phyloP scores from a whole-genome alignment of 1,140 invertebrate species.

The Drosophila dunni region DNA sequence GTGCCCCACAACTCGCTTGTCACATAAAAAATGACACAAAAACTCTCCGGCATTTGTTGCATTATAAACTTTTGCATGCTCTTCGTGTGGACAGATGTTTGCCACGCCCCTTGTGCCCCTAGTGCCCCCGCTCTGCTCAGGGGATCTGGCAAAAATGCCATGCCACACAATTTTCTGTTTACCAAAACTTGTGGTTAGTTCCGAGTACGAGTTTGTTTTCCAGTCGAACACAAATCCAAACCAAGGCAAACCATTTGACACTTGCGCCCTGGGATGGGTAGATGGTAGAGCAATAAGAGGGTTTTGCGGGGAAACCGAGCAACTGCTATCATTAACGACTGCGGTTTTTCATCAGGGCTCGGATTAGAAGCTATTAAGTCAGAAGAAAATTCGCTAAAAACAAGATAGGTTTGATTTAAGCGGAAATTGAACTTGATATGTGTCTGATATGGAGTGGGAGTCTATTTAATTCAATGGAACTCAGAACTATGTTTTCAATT shows the following conservation, averaged over 20 bases:
- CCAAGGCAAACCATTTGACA: conserved; percentile 44
- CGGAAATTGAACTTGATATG: conserved; percentile 21
- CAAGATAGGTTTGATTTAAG: neutral
- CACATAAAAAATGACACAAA: conserved; percentile 80
- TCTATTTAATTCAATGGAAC: conserved; percentile 7
- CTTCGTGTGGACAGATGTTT: conserved; percentile 51
- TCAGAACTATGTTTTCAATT: neutral
- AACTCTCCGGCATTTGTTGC: conserved; percentile 58
- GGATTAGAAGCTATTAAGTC: conserved; percentile 26
- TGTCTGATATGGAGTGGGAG: neutral
- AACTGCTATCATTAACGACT: conserved; percentile 30
- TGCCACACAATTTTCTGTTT: conserved; percentile 52
- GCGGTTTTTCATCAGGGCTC: conserved; percentile 8
- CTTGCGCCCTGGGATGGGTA: conserved; percentile 40
- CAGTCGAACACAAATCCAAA: conserved; percentile 23
- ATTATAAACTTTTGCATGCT: conserved; percentile 65
- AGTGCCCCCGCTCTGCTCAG: neutral
- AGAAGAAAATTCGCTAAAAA: neutral
- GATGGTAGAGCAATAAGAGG: conserved; percentile 7
- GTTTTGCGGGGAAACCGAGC: conserved; percentile 12
- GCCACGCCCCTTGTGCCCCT: neutral
- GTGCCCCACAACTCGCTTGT: conserved; percentile 70
- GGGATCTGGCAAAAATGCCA: conserved; percentile 11
- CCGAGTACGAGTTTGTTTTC: neutral
- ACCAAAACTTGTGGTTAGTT: conserved; percentile 59